Conservation (phyloP, 2,888 invertebrate genomes). For the Pteria penguin region DNA sequence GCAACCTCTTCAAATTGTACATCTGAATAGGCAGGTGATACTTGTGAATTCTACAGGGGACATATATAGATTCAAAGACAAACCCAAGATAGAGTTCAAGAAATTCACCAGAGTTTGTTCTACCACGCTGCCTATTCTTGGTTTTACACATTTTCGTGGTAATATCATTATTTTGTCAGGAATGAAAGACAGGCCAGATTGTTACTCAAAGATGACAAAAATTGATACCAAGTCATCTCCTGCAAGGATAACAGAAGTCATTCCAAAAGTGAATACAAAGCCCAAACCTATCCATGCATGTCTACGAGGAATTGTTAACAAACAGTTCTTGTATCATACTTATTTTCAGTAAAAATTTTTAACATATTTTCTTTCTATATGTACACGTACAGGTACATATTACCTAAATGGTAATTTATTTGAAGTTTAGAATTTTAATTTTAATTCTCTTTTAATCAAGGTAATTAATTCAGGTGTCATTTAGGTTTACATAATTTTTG, state of each 20-base stretch:
- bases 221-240: slow-evolving; percentile 43
- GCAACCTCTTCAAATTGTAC: slow-evolving; percentile 33
- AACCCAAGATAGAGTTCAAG: slow-evolving; percentile 19
- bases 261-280: slow-evolving; percentile 34
- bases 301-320: slow-evolving; percentile 50
- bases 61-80: slow-evolving; percentile 36
- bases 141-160: slow-evolving; percentile 47
- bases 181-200: slow-evolving; percentile 6
- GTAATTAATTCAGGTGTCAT: no score
- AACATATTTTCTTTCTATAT: no score
- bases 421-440: no score
- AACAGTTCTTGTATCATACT: slow-evolving; percentile 58
- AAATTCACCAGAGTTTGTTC: slow-evolving; percentile 37
- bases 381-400: no score
- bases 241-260: slow-evolving; percentile 25
- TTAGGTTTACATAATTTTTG: no score
- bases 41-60: slow-evolving; percentile 39
- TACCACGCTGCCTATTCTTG: slow-evolving; percentile 41
- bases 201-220: slow-evolving; percentile 39
- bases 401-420: no score
- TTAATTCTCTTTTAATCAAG: no score
- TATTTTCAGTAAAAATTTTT: slow-evolving; percentile 56
- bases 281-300: slow-evolving; percentile 56
- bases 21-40: slow-evolving; percentile 41
- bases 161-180: slow-evolving; percentile 43